Conservation (phyloP, 2,888 invertebrate genomes). For the Eupithecia vulgata region DNA sequence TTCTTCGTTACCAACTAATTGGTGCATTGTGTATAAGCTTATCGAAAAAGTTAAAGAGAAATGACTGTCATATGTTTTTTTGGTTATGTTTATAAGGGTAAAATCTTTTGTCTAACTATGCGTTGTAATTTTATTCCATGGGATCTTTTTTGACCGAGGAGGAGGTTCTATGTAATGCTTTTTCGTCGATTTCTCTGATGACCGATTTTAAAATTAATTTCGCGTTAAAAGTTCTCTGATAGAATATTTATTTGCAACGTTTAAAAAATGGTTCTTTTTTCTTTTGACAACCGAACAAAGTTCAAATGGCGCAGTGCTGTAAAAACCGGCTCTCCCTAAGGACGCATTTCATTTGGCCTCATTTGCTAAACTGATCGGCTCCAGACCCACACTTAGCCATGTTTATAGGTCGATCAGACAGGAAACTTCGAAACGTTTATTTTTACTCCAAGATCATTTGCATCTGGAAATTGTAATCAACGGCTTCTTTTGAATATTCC, state of each 20-base stretch:
- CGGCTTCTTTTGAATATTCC: slow-evolving; percentile 10
- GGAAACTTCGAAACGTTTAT: slow-evolving; percentile 67
- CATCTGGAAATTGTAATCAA: slow-evolving; percentile 10
- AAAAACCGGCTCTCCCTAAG: slow-evolving; percentile 62
- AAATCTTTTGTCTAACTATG: not conserved
- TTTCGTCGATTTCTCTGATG: too few relatives aligned
- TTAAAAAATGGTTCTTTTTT: not conserved
- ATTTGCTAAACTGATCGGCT: slow-evolving; percentile 70
- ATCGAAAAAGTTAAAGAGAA: slow-evolving; percentile 6
- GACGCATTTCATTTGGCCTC: slow-evolving; percentile 58
- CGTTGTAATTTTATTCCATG: not conserved
- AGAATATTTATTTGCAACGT: not conserved
- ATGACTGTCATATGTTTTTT: slow-evolving; percentile 4
- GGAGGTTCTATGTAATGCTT: too few relatives aligned
- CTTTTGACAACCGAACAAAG: not conserved
- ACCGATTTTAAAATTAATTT: not conserved
- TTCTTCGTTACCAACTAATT: slow-evolving; percentile 56
- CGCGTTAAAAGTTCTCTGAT: not conserved
- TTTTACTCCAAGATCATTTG: slow-evolving; percentile 54
- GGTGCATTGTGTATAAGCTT: slow-evolving; percentile 45
- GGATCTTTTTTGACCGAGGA: not conserved
- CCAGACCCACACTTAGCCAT: slow-evolving; percentile 66
- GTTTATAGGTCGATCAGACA: slow-evolving; percentile 75
- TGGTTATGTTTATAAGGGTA: not conserved
- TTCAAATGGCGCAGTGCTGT: slow-evolving; percentile 61